These are phyloP conservation scores for Megathymus violae DNA, from an alignment of 1,140 invertebrate species.

Conservation along the genomic window DNA sequence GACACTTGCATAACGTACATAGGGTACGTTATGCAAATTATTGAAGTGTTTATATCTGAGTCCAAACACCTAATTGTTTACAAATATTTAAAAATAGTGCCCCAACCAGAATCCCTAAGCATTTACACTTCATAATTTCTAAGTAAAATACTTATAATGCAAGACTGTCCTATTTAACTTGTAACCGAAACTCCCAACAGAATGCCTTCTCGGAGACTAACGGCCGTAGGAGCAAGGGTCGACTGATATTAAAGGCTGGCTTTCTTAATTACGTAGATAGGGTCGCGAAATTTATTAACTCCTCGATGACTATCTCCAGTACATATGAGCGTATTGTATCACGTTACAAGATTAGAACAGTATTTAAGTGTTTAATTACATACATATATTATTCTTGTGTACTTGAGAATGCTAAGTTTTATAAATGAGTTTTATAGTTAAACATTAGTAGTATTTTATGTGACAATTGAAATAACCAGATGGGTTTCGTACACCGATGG, in stretches of 20 bases:
- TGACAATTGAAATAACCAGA: no score
- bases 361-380: constrained; percentile 39
- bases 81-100: no score
- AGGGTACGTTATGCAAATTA: no score
- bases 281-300: constrained; percentile 42
- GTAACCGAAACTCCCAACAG: background rate
- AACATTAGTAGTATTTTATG: constrained; percentile 8
- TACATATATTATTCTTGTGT: constrained; percentile 36
- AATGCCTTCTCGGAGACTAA: constrained; percentile 9
- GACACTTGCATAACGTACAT: no score
- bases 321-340: constrained; percentile 41
- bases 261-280: constrained; percentile 43
- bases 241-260: constrained; percentile 35
- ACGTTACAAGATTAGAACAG: constrained; percentile 37
- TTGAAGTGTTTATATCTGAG: no score
- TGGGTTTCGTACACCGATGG: no score
- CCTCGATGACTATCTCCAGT: constrained; percentile 28
- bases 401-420: no score
- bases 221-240: constrained; percentile 19
- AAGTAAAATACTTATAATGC: background rate
- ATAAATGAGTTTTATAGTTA: constrained; percentile 9
- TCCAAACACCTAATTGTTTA: no score
- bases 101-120: no score
- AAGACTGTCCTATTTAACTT: background rate
- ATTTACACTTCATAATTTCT: no score